These are phyloP conservation scores for Ylistrum balloti DNA, from an alignment of 1,140 invertebrate genomes.

Conservation along the genomic window DNA sequence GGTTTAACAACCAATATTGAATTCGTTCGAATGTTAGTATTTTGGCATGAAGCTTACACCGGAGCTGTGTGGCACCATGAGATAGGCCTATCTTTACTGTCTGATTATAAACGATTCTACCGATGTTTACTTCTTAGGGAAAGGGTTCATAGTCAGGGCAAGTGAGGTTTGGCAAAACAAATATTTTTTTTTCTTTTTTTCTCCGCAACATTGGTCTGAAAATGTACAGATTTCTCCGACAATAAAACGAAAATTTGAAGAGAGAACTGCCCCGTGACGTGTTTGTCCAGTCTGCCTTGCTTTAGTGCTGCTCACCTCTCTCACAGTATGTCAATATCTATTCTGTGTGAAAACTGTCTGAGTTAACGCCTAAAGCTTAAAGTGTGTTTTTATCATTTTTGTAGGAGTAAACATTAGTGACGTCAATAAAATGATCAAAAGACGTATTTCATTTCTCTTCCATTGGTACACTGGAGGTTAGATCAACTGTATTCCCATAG, in stretches of 20 bases:
- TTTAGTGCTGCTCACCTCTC: too few relatives aligned
- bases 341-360: too few relatives aligned
- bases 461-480: too few relatives aligned
- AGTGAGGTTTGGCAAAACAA: not conserved
- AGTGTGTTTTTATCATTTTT: too few relatives aligned
- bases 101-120: not conserved
- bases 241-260: not conserved
- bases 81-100: not conserved
- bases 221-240: not conserved
- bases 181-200: not conserved
- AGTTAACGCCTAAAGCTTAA: too few relatives aligned
- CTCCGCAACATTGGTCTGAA: not conserved
- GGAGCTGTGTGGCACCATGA: not conserved
- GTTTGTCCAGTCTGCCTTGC: too few relatives aligned
- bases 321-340: too few relatives aligned
- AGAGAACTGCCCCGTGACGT: not conserved
- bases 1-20: not conserved
- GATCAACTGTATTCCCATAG: too few relatives aligned
- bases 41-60: not conserved
- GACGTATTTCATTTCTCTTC: too few relatives aligned
- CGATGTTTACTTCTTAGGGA: not conserved
- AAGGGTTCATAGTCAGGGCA: constrained; percentile 10
- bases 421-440: too few relatives aligned
- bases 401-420: too few relatives aligned
- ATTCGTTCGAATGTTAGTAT: not conserved